Conservation (phyloP, 1,140 invertebrate genomes). For the Probaryconus sp. region DNA sequence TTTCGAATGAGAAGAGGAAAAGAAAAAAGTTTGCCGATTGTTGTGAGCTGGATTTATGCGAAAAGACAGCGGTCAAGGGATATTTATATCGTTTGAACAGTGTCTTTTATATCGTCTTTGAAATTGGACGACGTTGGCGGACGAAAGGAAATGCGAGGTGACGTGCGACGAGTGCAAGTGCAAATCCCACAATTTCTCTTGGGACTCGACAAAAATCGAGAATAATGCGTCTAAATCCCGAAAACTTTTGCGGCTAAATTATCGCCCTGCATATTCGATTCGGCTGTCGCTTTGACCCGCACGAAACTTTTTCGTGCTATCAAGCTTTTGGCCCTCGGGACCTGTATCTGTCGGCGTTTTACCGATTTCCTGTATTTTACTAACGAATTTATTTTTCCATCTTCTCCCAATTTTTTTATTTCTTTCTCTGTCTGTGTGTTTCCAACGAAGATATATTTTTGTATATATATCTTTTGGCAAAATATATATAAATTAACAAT, state of each 20-base stretch:
- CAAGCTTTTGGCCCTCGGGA: slow-evolving; percentile 42
- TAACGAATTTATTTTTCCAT: slow-evolving; percentile 11
- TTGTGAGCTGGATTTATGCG: no score
- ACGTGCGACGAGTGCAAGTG: slow-evolving; percentile 51
- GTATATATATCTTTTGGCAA: no score
- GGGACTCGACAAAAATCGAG: slow-evolving; percentile 72
- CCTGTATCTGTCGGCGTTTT: slow-evolving; percentile 51
- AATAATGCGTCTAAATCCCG: slow-evolving; percentile 70
- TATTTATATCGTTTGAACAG: slow-evolving; percentile 17
- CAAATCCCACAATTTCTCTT: slow-evolving; percentile 75
- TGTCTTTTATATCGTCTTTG: slow-evolving; percentile 7
- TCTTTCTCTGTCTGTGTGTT: no score
- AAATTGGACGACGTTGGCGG: no score
- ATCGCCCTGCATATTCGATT: slow-evolving; percentile 51
- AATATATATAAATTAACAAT: no score
- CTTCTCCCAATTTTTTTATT: not conserved
- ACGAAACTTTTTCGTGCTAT: slow-evolving; percentile 61
- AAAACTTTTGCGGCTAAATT: slow-evolving; percentile 57
- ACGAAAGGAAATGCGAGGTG: slow-evolving; percentile 31
- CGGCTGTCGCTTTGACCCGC: slow-evolving; percentile 22
- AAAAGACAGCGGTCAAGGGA: slow-evolving; percentile 36
- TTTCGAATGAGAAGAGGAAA: no score
- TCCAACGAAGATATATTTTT: no score
- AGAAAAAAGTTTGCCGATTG: no score
- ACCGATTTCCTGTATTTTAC: slow-evolving; percentile 61